Conservation (phyloP, 2,797 vertebrate genomes). For the Danio choprae region DNA sequence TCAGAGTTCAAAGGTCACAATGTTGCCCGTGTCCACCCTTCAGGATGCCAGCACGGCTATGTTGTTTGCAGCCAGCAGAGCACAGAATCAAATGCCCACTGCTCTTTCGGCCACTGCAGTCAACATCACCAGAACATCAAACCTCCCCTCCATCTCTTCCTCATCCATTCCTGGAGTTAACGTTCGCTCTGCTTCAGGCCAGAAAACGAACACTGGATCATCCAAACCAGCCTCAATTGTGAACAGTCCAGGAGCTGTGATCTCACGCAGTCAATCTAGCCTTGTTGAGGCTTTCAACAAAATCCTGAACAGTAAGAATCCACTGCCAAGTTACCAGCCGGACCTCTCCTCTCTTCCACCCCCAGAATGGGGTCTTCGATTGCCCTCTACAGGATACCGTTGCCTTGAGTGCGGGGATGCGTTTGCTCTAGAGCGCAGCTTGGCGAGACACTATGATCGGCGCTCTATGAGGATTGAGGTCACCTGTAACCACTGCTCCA, state of each 20-base stretch:
- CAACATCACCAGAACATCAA: conserved; percentile 80
- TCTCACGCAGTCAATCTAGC: conserved; percentile 93
- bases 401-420: conserved; percentile 95
- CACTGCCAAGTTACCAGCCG: conserved; percentile 90
- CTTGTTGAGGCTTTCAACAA: conserved; percentile 97
- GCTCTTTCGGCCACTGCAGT: conserved; percentile 83
- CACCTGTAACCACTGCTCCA: conserved; percentile 96
- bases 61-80: conserved; percentile 82
- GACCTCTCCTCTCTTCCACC: conserved; percentile 84
- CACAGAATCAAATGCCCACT: conserved; percentile 78
- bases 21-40: conserved; percentile 78
- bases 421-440: conserved; percentile 92
- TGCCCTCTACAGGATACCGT: conserved; percentile 89
- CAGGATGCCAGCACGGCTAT: conserved; percentile 86
- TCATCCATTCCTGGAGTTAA: conserved; percentile 57
- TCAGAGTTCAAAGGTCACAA: conserved; percentile 67
- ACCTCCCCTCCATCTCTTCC: conserved; percentile 77
- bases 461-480: conserved; percentile 96
- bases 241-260: conserved; percentile 83
- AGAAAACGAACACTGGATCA: conserved; percentile 80
- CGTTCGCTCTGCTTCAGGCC: conserved; percentile 69
- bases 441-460: conserved; percentile 92
- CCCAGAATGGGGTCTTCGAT: conserved; percentile 83
- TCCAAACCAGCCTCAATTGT: conserved; percentile 84
- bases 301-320: conserved; percentile 96